Evolutionary conservation across 2,113 vertebrate species (phyloP).

Genomic region (Balaeniceps rex): DNA sequence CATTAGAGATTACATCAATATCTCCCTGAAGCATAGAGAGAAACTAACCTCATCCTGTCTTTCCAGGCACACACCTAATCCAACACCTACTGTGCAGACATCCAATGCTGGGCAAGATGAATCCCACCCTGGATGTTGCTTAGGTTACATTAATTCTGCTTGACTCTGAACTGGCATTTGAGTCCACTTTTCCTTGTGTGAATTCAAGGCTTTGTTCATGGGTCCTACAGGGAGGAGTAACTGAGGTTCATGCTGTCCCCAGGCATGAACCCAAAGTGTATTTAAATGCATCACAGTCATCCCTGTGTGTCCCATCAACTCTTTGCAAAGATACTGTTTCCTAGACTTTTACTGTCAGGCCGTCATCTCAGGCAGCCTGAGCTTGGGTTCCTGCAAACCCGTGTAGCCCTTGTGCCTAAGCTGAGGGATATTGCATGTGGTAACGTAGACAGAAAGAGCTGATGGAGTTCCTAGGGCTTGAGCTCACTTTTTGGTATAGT

Average conservation of each 20-base stretch:
- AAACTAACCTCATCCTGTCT: not conserved
- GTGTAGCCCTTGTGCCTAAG: rapidly evolving
- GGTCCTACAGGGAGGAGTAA: not conserved
- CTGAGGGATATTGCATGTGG: too few species aligned
- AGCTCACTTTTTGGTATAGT: not conserved
- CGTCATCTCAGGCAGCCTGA: not conserved
- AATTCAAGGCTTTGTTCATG: not conserved
- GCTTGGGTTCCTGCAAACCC: not conserved
- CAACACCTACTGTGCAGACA: not conserved
- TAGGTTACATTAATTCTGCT: not conserved
- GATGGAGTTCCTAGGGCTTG: not conserved
- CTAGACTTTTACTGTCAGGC: not conserved
- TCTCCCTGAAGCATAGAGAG: not conserved
- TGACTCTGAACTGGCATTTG: not conserved
- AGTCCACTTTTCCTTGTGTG: not conserved
- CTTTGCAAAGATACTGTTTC: not conserved
- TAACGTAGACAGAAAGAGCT: not conserved
- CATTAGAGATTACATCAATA: not conserved
- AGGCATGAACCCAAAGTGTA: not conserved
- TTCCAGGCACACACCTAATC: not conserved
- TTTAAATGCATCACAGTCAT: not conserved
- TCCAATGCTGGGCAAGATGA: not conserved
- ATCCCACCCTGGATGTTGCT: not conserved
- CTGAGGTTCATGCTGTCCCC: not conserved
- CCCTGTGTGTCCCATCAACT: not conserved